These are phyloP conservation scores for Pomatorhinus ruficollis DNA, from an alignment of 2,113 vertebrate genomes.

Conservation along the genomic window DNA sequence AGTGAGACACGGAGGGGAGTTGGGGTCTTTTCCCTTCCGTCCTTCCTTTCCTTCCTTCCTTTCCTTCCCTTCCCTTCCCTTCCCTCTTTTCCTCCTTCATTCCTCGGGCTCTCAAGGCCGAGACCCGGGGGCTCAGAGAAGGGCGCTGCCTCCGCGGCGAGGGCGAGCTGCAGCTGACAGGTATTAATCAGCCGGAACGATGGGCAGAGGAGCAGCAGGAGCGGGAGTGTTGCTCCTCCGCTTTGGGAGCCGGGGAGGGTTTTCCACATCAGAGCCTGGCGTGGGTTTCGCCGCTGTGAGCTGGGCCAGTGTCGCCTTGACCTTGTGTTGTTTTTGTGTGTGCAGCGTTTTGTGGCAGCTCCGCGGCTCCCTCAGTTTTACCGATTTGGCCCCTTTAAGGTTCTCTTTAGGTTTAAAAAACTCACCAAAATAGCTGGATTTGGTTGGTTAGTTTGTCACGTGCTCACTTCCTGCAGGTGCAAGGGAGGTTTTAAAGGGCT, in stretches of 20 bases:
- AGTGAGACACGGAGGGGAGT: accelerated
- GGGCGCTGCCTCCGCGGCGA: background rate
- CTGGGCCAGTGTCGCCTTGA: accelerated
- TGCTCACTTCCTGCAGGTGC: background rate
- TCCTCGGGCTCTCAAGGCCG: background rate
- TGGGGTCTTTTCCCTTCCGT: accelerated
- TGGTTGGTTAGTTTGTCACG: background rate
- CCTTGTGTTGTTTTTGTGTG: background rate
- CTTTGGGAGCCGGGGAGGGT: background rate
- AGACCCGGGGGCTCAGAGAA: background rate
- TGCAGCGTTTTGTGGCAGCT: background rate
- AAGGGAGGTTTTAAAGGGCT: background rate
- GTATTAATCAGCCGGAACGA: background rate
- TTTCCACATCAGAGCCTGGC: background rate
- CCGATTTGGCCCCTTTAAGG: background rate
- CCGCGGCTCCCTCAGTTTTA: too few relatives aligned
- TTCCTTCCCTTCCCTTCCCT: too few relatives aligned
- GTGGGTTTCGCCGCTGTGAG: background rate
- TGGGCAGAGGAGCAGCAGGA: background rate
- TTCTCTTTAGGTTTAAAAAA: background rate
- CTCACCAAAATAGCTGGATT: accelerated
- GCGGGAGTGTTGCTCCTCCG: background rate
- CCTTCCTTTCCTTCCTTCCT: too few relatives aligned
- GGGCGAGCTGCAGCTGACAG: background rate
- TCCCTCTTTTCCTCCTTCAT: background rate